Evolutionary conservation across 2,113 vertebrate species (phyloP).

Genomic region (Elachura formosa): DNA sequence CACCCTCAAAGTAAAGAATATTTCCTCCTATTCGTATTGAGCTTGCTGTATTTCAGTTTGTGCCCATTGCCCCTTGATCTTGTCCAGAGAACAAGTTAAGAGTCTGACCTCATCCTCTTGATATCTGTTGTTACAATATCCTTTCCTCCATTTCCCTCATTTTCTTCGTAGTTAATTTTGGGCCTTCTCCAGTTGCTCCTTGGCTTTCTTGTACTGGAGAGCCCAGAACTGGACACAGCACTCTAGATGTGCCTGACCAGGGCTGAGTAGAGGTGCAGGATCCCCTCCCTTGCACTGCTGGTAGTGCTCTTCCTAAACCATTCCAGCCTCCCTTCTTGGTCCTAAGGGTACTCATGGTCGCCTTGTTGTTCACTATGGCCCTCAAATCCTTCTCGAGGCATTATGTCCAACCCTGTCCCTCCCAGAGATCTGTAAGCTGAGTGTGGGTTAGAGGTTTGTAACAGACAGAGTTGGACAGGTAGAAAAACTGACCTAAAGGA

Average conservation of each 20-base stretch:
- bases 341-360: background rate
- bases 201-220: background rate
- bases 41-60: background rate
- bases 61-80: background rate
- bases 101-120: background rate
- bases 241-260: background rate
- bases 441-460: background rate
- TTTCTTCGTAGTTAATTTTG: too few species aligned
- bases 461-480: background rate
- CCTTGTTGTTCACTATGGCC: background rate
- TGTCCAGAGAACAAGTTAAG: background rate
- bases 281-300: background rate
- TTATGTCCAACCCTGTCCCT: accelerated
- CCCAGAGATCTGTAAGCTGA: background rate
- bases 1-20: background rate
- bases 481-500: background rate
- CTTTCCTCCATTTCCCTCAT: background rate
- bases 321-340: background rate
- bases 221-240: background rate
- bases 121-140: background rate
- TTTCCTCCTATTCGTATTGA: background rate
- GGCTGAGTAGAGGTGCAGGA: background rate
- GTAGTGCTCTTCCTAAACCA: background rate
- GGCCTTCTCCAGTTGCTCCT: background rate
- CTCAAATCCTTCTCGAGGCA: background rate